These are phyloP conservation scores for Cecidostiba fungosa DNA, from an alignment of 2,888 invertebrate species.

Conservation along the genomic window DNA sequence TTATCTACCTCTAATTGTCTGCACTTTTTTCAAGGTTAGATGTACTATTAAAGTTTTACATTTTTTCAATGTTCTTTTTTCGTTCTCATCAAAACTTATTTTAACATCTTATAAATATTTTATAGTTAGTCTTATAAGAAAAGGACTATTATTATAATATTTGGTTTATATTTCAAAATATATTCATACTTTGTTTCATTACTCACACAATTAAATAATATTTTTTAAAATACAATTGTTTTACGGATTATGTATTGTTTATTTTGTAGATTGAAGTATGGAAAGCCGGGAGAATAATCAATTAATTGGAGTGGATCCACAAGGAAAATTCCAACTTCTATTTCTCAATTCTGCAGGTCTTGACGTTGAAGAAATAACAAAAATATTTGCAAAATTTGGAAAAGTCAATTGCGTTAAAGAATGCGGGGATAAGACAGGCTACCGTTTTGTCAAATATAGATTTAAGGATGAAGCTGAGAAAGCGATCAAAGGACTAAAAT, in stretches of 20 bases:
- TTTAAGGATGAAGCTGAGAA: slow-evolving; percentile 60
- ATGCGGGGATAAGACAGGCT: slow-evolving; percentile 66
- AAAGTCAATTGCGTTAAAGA: slow-evolving; percentile 62
- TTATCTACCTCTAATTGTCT: neutral
- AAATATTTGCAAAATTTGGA: slow-evolving; percentile 70
- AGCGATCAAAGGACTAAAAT: slow-evolving; percentile 57
- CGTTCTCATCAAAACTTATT: too few relatives aligned
- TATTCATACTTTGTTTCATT: neutral
- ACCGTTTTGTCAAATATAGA: slow-evolving; percentile 70
- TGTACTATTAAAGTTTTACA: neutral
- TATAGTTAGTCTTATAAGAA: too few relatives aligned
- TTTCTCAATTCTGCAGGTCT: slow-evolving; percentile 54
- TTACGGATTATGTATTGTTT: neutral
- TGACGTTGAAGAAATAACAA: slow-evolving; percentile 61
- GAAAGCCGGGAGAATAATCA: neutral
- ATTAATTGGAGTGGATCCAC: slow-evolving; percentile 21
- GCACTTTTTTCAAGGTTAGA: neutral
- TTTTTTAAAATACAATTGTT: neutral
- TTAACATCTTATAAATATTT: too few relatives aligned
- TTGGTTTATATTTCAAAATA: neutral
- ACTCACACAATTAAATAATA: neutral
- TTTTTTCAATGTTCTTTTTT: neutral
- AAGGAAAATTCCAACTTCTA: slow-evolving; percentile 53
- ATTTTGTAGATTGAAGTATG: slow-evolving; percentile 49
- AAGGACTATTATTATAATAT: too few relatives aligned